Conservation (phyloP, 2,888 invertebrate genomes). For the Rotaria macrura region DNA sequence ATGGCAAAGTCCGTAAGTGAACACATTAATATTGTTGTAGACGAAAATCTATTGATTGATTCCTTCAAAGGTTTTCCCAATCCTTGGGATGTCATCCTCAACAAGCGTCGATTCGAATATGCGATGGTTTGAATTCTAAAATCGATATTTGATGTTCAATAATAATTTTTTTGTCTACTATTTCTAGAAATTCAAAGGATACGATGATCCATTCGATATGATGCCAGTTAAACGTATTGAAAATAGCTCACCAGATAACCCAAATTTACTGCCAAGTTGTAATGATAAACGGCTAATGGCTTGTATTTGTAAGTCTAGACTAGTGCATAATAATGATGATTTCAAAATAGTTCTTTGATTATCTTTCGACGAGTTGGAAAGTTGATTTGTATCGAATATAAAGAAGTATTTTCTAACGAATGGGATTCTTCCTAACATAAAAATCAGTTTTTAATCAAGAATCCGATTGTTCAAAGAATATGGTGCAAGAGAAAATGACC, state of each 20-base stretch:
- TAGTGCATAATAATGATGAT: background rate
- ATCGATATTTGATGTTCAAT: background rate
- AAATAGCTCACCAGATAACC: constrained; percentile 23
- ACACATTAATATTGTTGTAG: background rate
- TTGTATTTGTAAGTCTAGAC: constrained; percentile 22
- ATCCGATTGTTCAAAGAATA: too few species aligned
- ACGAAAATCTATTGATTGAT: background rate
- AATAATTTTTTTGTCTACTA: background rate
- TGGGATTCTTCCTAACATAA: too few species aligned
- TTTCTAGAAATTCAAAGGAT: constrained; percentile 31
- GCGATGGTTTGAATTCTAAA: constrained; percentile 24
- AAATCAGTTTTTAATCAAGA: too few species aligned
- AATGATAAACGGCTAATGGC: constrained; percentile 28
- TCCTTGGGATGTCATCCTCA: constrained; percentile 30
- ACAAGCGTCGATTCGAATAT: constrained; percentile 28
- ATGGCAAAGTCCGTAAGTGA: constrained; percentile 8
- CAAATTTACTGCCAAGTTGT: constrained; percentile 27
- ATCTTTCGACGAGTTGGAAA: too few species aligned
- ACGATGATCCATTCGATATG: constrained; percentile 34
- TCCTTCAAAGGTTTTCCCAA: constrained; percentile 27
- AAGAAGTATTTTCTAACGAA: too few species aligned
- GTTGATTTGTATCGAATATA: too few species aligned
- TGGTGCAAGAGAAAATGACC: too few species aligned
- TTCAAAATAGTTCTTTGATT: too few species aligned
- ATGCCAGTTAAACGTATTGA: constrained; percentile 32